Conservation (phyloP, 2,797 vertebrate genomes). For the Lagorchestes hirsutus region DNA sequence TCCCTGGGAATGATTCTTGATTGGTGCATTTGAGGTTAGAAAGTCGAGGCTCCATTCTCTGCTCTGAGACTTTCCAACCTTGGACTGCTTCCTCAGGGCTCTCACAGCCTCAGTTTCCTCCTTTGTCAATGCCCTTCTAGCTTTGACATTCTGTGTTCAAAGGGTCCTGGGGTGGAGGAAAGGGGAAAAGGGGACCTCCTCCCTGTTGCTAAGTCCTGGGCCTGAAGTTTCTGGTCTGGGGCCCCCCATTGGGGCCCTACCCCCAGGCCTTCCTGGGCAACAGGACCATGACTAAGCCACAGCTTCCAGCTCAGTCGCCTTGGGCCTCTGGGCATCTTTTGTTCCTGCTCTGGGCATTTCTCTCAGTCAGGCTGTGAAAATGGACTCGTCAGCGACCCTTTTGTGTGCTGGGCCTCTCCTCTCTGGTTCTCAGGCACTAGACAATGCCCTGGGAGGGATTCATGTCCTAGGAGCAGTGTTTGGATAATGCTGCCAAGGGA, state of each 20-base stretch:
- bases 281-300: not conserved
- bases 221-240: not conserved
- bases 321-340: not conserved
- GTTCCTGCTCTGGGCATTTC: not conserved
- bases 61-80: not conserved
- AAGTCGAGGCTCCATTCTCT: not conserved
- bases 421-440: conserved; percentile 58
- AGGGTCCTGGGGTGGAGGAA: not conserved
- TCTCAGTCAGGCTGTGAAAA: not conserved
- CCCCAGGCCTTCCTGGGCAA: not conserved
- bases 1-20: not conserved
- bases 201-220: too few species aligned
- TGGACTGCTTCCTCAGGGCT: not conserved
- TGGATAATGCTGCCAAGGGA: conserved; percentile 68
- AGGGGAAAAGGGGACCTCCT: too few species aligned
- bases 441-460: conserved; percentile 67
- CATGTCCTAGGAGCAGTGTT: conserved; percentile 61
- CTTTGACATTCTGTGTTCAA: not conserved
- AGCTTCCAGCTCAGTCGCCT: not conserved
- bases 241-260: not conserved
- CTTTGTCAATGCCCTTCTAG: not conserved
- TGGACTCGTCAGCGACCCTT: not conserved
- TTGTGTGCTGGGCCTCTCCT: not conserved
- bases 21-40: not conserved
- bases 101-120: not conserved